phyloP scores from a whole-genome alignment of 2,797 vertebrate genomes.

The Acipenser oxyrinchus region DNA sequence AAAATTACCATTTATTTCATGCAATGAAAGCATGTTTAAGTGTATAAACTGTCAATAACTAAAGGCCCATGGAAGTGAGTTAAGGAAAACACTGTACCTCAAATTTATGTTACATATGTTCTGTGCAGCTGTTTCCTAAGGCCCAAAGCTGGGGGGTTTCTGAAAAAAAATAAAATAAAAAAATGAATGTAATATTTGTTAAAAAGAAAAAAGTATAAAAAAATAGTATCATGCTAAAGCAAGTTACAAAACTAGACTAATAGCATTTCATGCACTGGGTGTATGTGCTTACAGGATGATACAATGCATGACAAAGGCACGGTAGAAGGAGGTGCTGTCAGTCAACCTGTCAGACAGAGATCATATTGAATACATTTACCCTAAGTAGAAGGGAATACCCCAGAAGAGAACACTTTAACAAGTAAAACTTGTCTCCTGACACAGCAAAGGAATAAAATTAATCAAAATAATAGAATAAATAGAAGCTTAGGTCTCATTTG shows the following conservation, averaged over 20 bases:
- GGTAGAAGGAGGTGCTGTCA: too few species aligned
- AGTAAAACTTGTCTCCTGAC: too few species aligned
- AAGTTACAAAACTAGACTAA: slow-evolving; percentile 1
- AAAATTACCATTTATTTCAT: not conserved
- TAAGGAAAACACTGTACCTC: not conserved
- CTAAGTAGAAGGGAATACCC: too few species aligned
- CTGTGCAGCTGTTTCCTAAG: not conserved
- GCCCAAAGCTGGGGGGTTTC: not conserved
- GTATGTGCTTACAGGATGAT: too few species aligned
- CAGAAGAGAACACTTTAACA: too few species aligned
- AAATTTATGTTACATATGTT: not conserved
- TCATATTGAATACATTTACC: too few species aligned
- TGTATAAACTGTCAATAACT: slow-evolving; percentile 10
- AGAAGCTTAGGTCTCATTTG: too few species aligned
- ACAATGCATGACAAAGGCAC: too few species aligned
- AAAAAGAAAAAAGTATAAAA: not conserved
- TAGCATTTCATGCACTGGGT: not conserved
- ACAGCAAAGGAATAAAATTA: too few species aligned
- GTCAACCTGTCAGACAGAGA: too few species aligned
- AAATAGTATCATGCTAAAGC: not conserved
- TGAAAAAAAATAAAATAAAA: not conserved
- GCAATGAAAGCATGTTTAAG: not conserved
- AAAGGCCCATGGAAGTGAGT: not conserved
- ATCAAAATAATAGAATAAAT: too few species aligned
- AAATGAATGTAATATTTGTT: not conserved